Evolutionary conservation across 2,888 invertebrate genomes (phyloP).

Genomic region (Incurvaria masculella): DNA sequence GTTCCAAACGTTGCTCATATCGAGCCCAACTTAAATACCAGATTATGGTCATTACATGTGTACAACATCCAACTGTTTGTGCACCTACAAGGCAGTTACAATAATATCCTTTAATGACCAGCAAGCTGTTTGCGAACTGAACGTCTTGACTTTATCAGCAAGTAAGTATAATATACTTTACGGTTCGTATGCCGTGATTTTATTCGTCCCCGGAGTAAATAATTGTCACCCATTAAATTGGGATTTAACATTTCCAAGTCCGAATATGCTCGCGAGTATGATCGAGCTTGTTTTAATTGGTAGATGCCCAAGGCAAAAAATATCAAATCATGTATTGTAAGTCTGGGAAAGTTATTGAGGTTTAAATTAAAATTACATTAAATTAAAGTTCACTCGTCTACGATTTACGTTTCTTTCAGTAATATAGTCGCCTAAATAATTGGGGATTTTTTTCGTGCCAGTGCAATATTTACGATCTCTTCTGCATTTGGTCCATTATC

Average conservation of each 20-base stretch:
- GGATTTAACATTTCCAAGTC: not conserved
- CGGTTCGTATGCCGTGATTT: not conserved
- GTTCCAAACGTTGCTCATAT: too few species aligned
- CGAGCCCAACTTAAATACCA: conserved; percentile 4
- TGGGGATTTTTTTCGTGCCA: too few species aligned
- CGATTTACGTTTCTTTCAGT: conserved; percentile 1
- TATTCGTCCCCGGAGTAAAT: conserved; percentile 2
- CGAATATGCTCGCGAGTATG: conserved; percentile 6
- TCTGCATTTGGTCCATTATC: not conserved
- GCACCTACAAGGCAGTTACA: conserved; percentile 4
- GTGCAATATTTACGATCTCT: too few species aligned
- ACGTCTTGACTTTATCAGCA: not conserved
- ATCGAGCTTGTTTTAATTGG: conserved; percentile 7
- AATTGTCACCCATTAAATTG: not conserved
- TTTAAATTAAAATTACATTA: not conserved
- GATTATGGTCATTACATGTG: conserved; percentile 6
- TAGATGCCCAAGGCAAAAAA: conserved; percentile 3
- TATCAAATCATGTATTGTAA: not conserved
- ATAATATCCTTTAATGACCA: conserved; percentile 5
- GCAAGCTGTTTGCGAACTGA: not conserved
- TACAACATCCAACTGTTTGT: conserved; percentile 7
- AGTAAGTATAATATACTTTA: conserved; percentile 1
- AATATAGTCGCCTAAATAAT: not conserved
- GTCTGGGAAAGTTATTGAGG: not conserved
- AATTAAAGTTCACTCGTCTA: not conserved